Evolutionary conservation across 1,140 invertebrate genomes (phyloP).

Genomic region (Bursaphelenchus mucronatus): DNA sequence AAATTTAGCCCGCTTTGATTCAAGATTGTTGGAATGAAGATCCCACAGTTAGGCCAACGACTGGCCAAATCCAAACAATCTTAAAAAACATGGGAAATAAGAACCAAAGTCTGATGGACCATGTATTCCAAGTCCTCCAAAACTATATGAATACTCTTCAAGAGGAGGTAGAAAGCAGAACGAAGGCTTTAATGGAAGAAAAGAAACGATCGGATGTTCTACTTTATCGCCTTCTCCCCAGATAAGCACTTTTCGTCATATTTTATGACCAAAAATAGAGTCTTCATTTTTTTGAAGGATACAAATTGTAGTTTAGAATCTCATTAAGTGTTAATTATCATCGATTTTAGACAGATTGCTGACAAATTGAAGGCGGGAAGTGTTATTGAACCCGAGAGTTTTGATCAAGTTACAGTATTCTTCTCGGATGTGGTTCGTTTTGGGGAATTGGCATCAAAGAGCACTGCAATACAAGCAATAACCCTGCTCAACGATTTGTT

Average conservation of each 20-base stretch:
- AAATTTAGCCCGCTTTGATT: conserved; percentile 44
- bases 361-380: conserved; percentile 56
- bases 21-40: conserved; percentile 50
- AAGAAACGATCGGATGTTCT: conserved; percentile 90
- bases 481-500: conserved; percentile 76
- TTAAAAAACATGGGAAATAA: not conserved
- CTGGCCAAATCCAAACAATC: conserved; percentile 31
- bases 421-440: conserved; percentile 90
- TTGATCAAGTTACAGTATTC: conserved; percentile 68
- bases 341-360: conserved; percentile 32
- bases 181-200: conserved; percentile 85
- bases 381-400: conserved; percentile 54
- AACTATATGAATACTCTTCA: conserved; percentile 73
- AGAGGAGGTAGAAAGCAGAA: conserved; percentile 81
- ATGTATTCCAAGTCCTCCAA: conserved; percentile 44
- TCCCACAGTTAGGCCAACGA: conserved; percentile 20
- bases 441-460: conserved; percentile 77
- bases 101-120: conserved; percentile 43
- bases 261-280: not conserved
- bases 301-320: too few relatives aligned
- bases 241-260: conserved; percentile 76
- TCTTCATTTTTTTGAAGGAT: too few relatives aligned
- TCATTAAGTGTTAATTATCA: too few relatives aligned
- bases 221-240: conserved; percentile 83
- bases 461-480: conserved; percentile 77